Evolutionary conservation across 2,113 vertebrate species (phyloP).

Genomic region (Melanerpes aurifrons): DNA sequence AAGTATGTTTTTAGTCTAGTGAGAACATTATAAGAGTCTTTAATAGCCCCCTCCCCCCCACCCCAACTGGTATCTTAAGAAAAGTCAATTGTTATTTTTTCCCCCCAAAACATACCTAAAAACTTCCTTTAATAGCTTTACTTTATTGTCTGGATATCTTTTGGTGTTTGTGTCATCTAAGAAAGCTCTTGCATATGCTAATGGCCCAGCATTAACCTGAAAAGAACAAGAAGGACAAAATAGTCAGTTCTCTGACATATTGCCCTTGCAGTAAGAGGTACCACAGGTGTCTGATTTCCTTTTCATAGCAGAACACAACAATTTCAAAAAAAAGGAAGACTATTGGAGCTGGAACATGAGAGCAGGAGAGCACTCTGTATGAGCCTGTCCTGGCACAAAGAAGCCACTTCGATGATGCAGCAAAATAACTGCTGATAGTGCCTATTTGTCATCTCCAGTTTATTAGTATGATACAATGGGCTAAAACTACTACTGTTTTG

Average conservation of each 20-base stretch:
- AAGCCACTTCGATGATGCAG: not conserved
- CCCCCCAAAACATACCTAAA: constrained; percentile 85
- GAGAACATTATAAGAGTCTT: not conserved
- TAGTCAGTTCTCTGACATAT: not conserved
- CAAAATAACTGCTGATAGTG: not conserved
- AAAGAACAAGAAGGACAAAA: not conserved
- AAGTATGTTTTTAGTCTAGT: not conserved
- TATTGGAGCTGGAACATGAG: not conserved
- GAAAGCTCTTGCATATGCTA: constrained; percentile 96
- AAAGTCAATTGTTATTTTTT: not conserved
- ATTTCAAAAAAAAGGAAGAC: not conserved
- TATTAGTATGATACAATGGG: not conserved
- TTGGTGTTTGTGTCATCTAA: constrained; percentile 92
- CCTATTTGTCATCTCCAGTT: not conserved
- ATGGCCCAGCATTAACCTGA: constrained; percentile 95
- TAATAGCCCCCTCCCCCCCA: too few species aligned
- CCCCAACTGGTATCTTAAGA: too few species aligned
- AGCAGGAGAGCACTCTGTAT: not conserved
- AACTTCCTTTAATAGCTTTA: constrained; percentile 95
- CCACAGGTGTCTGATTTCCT: not conserved
- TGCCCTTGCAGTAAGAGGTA: not conserved
- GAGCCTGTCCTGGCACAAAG: not conserved
- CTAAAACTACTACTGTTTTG: not conserved
- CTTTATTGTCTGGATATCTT: constrained; percentile 96
- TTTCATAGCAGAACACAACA: not conserved